Evolutionary conservation across 2,797 vertebrate genomes (phyloP).

Genomic region (Eremophila alpestris): DNA sequence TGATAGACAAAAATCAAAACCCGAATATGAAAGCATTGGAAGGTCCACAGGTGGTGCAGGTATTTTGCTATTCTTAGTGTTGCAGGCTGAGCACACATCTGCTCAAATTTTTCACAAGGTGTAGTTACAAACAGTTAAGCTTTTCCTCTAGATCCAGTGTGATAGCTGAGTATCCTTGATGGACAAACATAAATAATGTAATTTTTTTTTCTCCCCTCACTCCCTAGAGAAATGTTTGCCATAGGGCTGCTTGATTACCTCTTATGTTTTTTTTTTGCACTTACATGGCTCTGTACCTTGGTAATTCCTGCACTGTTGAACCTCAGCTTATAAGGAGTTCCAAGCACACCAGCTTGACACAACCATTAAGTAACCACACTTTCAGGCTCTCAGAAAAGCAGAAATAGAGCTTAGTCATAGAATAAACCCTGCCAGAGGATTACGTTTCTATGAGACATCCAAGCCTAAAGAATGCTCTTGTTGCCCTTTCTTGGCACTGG

Average conservation of each 20-base stretch:
- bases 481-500: neutral
- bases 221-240: neutral
- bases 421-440: neutral
- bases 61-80: neutral
- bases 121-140: neutral
- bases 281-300: neutral
- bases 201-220: neutral
- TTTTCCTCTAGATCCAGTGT: neutral
- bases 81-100: neutral
- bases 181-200: neutral
- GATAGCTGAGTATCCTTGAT: neutral
- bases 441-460: neutral
- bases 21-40: neutral
- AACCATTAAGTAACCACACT: neutral
- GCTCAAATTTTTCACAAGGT: neutral
- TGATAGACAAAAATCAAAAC: neutral
- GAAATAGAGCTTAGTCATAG: neutral
- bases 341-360: neutral
- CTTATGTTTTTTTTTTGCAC: fast-evolving
- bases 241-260: neutral
- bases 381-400: neutral
- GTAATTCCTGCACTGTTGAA: neutral
- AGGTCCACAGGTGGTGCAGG: neutral
- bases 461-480: neutral
- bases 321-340: neutral